Evolutionary conservation across 2,888 invertebrate species (phyloP).

Genomic region (Calameuta pallipes): DNA sequence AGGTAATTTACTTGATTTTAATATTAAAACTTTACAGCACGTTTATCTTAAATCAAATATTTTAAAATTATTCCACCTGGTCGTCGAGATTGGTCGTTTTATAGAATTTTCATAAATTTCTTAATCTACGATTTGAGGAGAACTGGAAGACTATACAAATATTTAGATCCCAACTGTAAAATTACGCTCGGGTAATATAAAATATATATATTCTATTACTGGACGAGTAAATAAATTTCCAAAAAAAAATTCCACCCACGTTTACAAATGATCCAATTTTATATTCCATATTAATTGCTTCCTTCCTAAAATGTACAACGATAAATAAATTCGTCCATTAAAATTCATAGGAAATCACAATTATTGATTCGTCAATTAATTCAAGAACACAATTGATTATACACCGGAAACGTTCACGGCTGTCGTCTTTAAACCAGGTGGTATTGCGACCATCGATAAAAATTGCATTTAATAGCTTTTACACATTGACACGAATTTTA

Average conservation of each 20-base stretch:
- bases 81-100: not conserved
- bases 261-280: not conserved
- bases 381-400: not conserved
- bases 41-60: not conserved
- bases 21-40: not conserved
- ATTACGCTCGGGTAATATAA: not conserved
- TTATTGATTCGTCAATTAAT: not conserved
- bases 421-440: not conserved
- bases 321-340: not conserved
- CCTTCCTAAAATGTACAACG: not conserved
- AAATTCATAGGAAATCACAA: not conserved
- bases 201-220: not conserved
- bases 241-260: not conserved
- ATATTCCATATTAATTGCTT: not conserved
- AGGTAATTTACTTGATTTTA: too few relatives aligned
- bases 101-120: not conserved
- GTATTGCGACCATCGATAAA: not conserved
- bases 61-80: not conserved
- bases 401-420: not conserved
- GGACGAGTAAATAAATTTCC: not conserved
- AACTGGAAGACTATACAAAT: not conserved
- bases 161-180: not conserved
- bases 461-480: not conserved
- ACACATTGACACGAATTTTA: not conserved
- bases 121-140: not conserved